Evolutionary conservation across 2,888 invertebrate species (phyloP).

Genomic region (Alentia gelatinosa): DNA sequence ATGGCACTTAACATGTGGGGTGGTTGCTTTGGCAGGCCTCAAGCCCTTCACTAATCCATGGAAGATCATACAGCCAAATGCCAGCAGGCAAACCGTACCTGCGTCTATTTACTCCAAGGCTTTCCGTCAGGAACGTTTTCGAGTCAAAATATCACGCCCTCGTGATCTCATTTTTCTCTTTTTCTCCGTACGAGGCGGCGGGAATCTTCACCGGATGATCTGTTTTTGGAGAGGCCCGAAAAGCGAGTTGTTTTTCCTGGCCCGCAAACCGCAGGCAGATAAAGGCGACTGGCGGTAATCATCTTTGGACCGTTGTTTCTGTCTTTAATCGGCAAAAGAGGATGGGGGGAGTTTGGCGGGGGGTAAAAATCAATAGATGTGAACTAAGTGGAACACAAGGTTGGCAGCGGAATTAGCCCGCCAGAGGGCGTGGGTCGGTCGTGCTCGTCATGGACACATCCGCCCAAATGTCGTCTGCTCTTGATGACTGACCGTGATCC

Average conservation of each 20-base stretch:
- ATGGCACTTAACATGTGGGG: background rate
- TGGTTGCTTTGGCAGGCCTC: background rate
- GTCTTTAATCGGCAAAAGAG: background rate
- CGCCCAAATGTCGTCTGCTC: background rate
- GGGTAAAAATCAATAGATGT: background rate
- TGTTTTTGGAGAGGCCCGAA: background rate
- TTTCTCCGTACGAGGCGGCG: background rate
- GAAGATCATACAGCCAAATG: constrained; percentile 38
- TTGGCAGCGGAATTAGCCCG: constrained; percentile 1
- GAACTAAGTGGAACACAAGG: constrained; percentile 7
- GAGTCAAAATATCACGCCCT: constrained; percentile 22
- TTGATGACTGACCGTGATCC: background rate
- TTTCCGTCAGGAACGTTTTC: background rate
- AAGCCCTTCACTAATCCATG: background rate
- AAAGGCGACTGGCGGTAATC: background rate
- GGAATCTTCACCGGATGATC: background rate
- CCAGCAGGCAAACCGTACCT: background rate
- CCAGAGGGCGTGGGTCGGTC: background rate
- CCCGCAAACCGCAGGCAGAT: background rate
- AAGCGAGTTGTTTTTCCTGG: background rate
- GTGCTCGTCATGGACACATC: background rate
- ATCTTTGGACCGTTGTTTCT: background rate
- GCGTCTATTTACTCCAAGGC: background rate
- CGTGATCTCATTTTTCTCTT: constrained; percentile 21
- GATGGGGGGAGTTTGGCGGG: background rate